Conservation (phyloP, 2,888 invertebrate species). For the Ferrisia virgata region DNA sequence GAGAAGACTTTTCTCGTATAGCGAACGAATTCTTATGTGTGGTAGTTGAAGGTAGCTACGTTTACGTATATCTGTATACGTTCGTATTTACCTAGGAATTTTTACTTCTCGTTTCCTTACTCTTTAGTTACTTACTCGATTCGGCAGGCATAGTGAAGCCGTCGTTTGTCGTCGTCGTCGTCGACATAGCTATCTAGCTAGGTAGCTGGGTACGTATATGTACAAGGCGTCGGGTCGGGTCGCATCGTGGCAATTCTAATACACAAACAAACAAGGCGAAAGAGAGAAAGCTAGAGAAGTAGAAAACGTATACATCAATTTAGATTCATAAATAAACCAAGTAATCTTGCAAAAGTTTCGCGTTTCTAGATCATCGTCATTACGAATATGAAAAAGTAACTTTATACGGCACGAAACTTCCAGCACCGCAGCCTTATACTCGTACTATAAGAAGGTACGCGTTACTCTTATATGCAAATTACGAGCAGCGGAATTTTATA, state of each 20-base stretch:
- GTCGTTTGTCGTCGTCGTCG: neutral
- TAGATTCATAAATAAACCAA: conserved; percentile 17
- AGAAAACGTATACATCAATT: conserved; percentile 4
- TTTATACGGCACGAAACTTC: neutral
- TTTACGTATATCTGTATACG: too few species aligned
- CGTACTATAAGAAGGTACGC: neutral
- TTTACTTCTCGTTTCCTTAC: neutral
- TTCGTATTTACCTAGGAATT: neutral
- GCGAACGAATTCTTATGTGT: neutral
- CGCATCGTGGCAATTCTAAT: neutral
- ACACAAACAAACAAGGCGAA: neutral
- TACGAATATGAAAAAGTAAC: conserved; percentile 10
- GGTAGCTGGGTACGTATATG: too few species aligned
- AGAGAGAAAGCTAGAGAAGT: too few species aligned
- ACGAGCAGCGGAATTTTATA: neutral
- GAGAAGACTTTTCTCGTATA: neutral
- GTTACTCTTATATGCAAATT: conserved; percentile 4
- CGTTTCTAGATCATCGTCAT: conserved; percentile 11
- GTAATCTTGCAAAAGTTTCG: conserved; percentile 14
- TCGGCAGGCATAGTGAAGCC: neutral
- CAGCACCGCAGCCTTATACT: neutral
- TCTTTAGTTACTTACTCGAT: neutral
- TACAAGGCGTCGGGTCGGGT: too few species aligned
- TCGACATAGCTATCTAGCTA: too few species aligned
- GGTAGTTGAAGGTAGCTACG: too few species aligned